Percentiles rank a stretch among this genome's conserved stretches.
Conservation (phyloP, 2,888 invertebrate species). For the Alloplasta piceator region DNA sequence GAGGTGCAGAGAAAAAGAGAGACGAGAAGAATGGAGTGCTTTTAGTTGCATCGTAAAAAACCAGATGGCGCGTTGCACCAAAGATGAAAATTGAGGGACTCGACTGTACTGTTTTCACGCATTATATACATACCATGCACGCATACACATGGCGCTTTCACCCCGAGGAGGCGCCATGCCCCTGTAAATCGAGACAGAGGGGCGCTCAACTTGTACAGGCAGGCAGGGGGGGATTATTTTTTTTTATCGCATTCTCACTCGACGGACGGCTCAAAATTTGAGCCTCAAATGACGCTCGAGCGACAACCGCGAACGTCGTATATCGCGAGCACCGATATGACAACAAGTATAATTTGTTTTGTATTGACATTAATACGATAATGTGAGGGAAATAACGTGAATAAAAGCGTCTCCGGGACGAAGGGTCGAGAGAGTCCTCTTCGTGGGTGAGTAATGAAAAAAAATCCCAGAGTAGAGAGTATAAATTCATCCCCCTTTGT, state of each 20-base stretch:
- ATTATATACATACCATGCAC: background rate
- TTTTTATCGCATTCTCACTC: slow-evolving; percentile 21
- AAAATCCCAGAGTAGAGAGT: background rate
- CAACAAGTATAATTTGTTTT: slow-evolving; percentile 77
- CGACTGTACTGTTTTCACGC: background rate
- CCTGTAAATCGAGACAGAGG: slow-evolving; percentile 29
- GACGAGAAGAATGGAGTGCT: background rate
- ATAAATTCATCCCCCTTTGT: background rate
- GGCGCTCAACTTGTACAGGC: slow-evolving; percentile 50
- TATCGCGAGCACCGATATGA: slow-evolving; percentile 72
- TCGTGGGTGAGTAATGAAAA: slow-evolving; percentile 65
- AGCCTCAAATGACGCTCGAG: slow-evolving; percentile 46
- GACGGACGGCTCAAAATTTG: slow-evolving; percentile 7
- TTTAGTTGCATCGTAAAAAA: slow-evolving; percentile 6
- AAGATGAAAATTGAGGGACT: slow-evolving; percentile 4
- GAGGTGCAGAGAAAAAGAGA: background rate
- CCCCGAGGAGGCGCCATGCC: slow-evolving; percentile 16
- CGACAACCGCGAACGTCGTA: slow-evolving; percentile 49
- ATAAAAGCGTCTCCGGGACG: slow-evolving; percentile 63
- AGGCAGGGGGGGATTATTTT: background rate
- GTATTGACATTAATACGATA: slow-evolving; percentile 72
- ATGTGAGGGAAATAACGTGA: slow-evolving; percentile 71
- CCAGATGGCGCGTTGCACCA: slow-evolving; percentile 52
- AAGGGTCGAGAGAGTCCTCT: slow-evolving; percentile 64
- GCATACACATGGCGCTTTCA: slow-evolving; percentile 8